Conservation (phyloP, 1,140 invertebrate species). For the Bombus waltoni region DNA sequence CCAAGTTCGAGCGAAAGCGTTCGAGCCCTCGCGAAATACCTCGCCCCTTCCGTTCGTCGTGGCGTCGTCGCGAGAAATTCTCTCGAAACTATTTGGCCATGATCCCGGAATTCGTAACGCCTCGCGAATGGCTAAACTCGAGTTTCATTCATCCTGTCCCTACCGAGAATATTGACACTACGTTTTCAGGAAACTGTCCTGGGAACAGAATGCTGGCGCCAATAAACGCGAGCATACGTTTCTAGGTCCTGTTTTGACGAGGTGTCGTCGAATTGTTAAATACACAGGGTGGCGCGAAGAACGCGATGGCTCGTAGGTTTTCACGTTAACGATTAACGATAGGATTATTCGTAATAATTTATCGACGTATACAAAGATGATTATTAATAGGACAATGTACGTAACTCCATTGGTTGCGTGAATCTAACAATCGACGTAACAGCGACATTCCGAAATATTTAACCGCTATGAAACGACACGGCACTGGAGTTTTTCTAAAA, state of each 20-base stretch:
- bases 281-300: neutral
- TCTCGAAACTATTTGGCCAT: slow-evolving; percentile 26
- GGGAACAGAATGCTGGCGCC: too few relatives aligned
- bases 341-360: too few relatives aligned
- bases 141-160: slow-evolving; percentile 22
- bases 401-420: accelerated
- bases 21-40: neutral
- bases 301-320: too few relatives aligned
- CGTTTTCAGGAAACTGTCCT: neutral
- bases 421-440: neutral
- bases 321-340: too few relatives aligned
- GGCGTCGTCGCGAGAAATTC: slow-evolving; percentile 15
- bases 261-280: neutral
- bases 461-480: too few relatives aligned
- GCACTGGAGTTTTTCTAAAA: too few relatives aligned
- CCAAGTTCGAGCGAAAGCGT: neutral
- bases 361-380: accelerated
- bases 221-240: neutral
- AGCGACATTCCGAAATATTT: neutral
- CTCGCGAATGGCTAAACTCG: slow-evolving; percentile 13
- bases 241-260: neutral
- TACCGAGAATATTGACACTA: neutral
- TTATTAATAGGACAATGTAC: accelerated
- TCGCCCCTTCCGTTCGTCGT: neutral
- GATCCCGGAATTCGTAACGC: slow-evolving; percentile 36